Evolutionary conservation across 2,797 vertebrate genomes (phyloP).

Genomic region (Merluccius polli): DNA sequence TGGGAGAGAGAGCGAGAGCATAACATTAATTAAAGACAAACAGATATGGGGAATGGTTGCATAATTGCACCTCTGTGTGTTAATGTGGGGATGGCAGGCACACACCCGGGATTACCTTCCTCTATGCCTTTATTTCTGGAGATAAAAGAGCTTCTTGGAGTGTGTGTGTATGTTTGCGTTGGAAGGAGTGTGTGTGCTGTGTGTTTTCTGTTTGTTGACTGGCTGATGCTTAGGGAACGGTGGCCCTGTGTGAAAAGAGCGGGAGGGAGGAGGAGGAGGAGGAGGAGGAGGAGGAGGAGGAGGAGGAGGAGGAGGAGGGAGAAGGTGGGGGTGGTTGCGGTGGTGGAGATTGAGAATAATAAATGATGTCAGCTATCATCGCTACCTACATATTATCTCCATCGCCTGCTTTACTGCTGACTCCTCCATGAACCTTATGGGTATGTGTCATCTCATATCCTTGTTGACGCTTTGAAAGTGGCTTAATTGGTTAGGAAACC

Average conservation of each 20-base stretch:
- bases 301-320: slow-evolving; percentile 18
- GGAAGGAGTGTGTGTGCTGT: slow-evolving; percentile 53
- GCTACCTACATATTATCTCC: slow-evolving; percentile 46
- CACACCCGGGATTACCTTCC: slow-evolving; percentile 53
- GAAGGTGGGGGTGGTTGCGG: background rate
- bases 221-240: slow-evolving; percentile 58
- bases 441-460: background rate
- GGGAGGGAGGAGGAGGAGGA: slow-evolving; percentile 34
- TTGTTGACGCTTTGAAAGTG: background rate
- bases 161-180: slow-evolving; percentile 55
- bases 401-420: slow-evolving; percentile 25
- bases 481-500: slow-evolving; percentile 32
- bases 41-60: slow-evolving; percentile 49
- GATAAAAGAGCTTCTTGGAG: slow-evolving; percentile 56
- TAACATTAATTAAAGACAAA: slow-evolving; percentile 66
- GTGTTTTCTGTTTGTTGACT: slow-evolving; percentile 64
- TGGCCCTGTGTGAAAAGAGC: slow-evolving; percentile 50
- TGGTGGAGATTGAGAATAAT: background rate
- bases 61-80: slow-evolving; percentile 64
- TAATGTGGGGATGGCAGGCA: slow-evolving; percentile 57
- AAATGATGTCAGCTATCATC: background rate
- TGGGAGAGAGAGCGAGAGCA: slow-evolving; percentile 27
- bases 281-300: slow-evolving; percentile 56
- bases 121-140: slow-evolving; percentile 53
- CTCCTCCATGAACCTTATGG: slow-evolving; percentile 25